Conservation (phyloP, 1,140 invertebrate genomes). For the Drosophila subpulchrella region DNA sequence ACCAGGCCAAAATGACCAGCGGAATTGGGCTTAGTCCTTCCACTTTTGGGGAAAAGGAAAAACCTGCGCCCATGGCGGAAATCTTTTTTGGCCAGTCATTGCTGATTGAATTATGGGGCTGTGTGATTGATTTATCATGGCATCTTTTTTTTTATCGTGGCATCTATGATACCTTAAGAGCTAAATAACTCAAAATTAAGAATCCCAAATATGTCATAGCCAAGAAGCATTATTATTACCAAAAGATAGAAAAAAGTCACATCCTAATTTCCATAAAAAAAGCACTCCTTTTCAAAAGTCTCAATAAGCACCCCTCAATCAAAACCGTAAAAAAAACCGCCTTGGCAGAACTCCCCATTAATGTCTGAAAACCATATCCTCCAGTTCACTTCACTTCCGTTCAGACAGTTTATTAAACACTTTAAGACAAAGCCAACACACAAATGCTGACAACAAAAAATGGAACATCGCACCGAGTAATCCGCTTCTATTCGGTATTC, state of each 20-base stretch:
- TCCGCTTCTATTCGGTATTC: conserved; percentile 40
- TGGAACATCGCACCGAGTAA: conserved; percentile 14
- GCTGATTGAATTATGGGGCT: conserved; percentile 40
- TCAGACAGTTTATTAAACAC: conserved; percentile 45
- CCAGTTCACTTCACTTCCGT: conserved; percentile 14
- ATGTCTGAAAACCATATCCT: not conserved
- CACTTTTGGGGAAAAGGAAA: not conserved
- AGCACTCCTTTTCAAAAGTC: no score
- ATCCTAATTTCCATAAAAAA: no score
- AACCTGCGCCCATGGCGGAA: conserved; percentile 1
- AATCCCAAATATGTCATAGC: no score
- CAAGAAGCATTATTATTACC: no score
- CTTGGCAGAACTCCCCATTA: no score
- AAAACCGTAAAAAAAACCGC: not conserved
- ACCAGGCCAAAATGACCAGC: conserved; percentile 18
- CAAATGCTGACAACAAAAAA: conserved; percentile 24
- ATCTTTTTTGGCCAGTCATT: conserved; percentile 4
- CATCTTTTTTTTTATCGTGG: not conserved
- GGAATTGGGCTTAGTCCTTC: conserved; percentile 21
- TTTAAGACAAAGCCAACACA: conserved; percentile 37
- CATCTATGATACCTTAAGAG: not conserved
- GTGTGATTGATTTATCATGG: conserved; percentile 14
- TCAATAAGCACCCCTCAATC: not conserved
- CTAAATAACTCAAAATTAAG: no score
- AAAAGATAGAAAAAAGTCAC: no score